These are phyloP conservation scores for Linnaemya vulpina DNA, from an alignment of 2,888 invertebrate species.

Conservation along the genomic window DNA sequence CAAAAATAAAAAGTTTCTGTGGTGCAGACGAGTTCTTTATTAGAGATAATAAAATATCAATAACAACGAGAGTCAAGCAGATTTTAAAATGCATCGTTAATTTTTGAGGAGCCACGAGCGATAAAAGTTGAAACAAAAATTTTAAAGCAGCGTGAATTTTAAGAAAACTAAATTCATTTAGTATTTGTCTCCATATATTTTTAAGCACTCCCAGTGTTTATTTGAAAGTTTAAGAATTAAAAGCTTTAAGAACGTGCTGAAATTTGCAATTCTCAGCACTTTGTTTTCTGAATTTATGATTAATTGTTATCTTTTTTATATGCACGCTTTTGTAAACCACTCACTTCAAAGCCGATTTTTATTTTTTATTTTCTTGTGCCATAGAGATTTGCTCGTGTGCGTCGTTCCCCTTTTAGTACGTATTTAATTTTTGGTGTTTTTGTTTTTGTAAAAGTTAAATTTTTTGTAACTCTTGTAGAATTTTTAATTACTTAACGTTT, in stretches of 20 bases:
- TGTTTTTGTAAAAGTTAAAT: background rate
- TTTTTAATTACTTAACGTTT: conserved; percentile 36
- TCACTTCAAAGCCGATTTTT: too few species aligned
- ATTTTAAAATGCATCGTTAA: too few species aligned
- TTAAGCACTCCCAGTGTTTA: conserved; percentile 15
- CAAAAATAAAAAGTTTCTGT: too few species aligned
- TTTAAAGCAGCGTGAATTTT: background rate
- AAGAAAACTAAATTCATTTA: conserved; percentile 1
- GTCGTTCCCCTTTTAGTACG: conserved; percentile 1
- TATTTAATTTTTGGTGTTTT: conserved; percentile 1
- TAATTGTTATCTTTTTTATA: conserved; percentile 8
- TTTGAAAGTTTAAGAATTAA: conserved; percentile 1
- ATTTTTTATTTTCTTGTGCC: background rate
- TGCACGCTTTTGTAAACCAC: background rate
- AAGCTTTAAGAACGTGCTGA: conserved; percentile 42
- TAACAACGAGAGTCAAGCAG: too few species aligned
- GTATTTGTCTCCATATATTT: background rate
- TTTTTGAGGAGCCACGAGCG: too few species aligned
- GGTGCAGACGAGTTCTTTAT: too few species aligned
- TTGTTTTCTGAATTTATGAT: conserved; percentile 4
- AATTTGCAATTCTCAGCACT: conserved; percentile 6
- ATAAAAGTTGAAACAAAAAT: background rate
- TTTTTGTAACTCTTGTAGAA: conserved; percentile 12
- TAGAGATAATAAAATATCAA: too few species aligned
- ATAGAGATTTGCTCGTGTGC: too few species aligned